Evolutionary conservation across 2,888 invertebrate genomes (phyloP).

Genomic region (Euplagia quadripunctaria): DNA sequence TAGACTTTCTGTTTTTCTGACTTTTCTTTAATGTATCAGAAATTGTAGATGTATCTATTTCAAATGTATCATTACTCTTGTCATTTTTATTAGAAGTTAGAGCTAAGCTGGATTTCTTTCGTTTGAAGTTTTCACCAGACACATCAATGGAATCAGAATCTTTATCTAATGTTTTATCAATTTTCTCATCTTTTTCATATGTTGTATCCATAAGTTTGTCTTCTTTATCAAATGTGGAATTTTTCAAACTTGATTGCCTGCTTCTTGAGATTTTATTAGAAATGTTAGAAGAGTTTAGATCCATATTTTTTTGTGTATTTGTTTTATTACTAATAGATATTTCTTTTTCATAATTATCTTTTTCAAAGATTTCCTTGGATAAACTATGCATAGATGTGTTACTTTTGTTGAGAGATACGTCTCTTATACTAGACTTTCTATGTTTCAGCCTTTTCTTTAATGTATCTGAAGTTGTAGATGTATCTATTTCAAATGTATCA

Average conservation of each 20-base stretch:
- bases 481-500: slow-evolving; percentile 38
- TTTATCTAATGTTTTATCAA: slow-evolving; percentile 30
- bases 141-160: neutral
- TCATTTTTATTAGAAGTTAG: slow-evolving; percentile 52
- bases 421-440: slow-evolving; percentile 40
- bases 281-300: neutral
- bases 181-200: slow-evolving; percentile 13
- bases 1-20: slow-evolving; percentile 40
- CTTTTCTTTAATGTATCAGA: slow-evolving; percentile 48
- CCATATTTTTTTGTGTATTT: neutral
- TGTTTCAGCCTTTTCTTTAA: slow-evolving; percentile 35
- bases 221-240: slow-evolving; percentile 29
- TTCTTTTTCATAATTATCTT: slow-evolving; percentile 30
- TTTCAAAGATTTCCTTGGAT: slow-evolving; percentile 33
- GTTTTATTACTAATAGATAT: neutral
- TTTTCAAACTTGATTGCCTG: slow-evolving; percentile 12
- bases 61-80: slow-evolving; percentile 35
- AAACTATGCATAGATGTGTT: slow-evolving; percentile 19
- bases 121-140: slow-evolving; percentile 6
- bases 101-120: slow-evolving; percentile 29
- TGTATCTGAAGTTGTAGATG: slow-evolving; percentile 44
- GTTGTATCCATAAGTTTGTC: neutral
- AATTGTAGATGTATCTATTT: slow-evolving; percentile 33
- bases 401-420: slow-evolving; percentile 48
- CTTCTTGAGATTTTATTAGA: slow-evolving; percentile 5